These are phyloP conservation scores for Epirrhoe alternata DNA, from an alignment of 2,888 invertebrate genomes.

Conservation along the genomic window DNA sequence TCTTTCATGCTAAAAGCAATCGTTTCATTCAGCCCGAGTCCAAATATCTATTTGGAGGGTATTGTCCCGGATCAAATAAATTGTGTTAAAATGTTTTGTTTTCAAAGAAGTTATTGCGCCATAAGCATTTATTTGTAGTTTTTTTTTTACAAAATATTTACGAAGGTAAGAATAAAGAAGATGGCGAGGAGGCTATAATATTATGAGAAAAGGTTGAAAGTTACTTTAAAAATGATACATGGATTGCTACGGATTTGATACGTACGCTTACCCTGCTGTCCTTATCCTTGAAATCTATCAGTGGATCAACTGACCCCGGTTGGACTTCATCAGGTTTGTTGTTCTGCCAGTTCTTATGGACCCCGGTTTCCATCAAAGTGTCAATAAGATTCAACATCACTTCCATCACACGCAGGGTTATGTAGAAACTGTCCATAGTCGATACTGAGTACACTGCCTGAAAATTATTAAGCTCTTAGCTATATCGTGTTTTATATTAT, in stretches of 20 bases:
- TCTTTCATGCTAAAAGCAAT: slow-evolving; percentile 61
- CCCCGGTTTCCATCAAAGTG: slow-evolving; percentile 95
- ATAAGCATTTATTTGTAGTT: too few species aligned
- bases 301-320: slow-evolving; percentile 67
- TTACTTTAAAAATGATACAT: not conserved
- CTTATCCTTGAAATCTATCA: slow-evolving; percentile 73
- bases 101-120: too few species aligned
- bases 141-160: too few species aligned
- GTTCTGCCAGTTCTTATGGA: slow-evolving; percentile 86
- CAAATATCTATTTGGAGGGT: too few species aligned
- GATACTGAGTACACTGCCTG: slow-evolving; percentile 95
- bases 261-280: slow-evolving; percentile 67
- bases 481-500: too few species aligned
- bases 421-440: slow-evolving; percentile 92
- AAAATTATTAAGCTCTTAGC: too few species aligned
- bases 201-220: too few species aligned
- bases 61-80: too few species aligned
- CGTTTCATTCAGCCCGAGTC: too few species aligned
- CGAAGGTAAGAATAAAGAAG: too few species aligned
- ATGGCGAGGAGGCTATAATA: too few species aligned
- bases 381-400: slow-evolving; percentile 96
- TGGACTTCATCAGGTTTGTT: slow-evolving; percentile 69
- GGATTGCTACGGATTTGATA: too few species aligned
- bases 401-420: slow-evolving; percentile 95
- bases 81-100: not conserved